Evolutionary conservation across 2,888 invertebrate species (phyloP).

Genomic region (Crepidodera aurea): DNA sequence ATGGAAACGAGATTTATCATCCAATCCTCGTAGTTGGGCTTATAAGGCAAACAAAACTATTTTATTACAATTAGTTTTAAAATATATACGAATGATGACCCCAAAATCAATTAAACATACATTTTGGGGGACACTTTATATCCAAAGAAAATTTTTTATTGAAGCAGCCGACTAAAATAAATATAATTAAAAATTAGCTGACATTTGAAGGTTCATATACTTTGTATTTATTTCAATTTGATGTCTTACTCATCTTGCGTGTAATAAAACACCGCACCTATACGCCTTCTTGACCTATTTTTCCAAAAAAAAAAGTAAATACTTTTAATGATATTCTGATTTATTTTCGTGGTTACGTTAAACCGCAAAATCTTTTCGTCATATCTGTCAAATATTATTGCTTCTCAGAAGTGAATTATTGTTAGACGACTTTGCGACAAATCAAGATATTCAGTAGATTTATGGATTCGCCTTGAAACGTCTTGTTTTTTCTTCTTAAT

Average conservation of each 20-base stretch:
- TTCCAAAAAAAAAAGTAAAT: background rate
- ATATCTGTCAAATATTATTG: background rate
- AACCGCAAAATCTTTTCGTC: background rate
- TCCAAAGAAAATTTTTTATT: background rate
- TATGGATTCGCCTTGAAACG: background rate
- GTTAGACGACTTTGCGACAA: background rate
- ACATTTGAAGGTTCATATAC: constrained; percentile 12
- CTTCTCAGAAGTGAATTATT: background rate
- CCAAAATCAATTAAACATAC: too few relatives aligned
- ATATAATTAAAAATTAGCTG: constrained; percentile 13
- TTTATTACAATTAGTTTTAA: too few relatives aligned
- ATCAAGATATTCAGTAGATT: background rate
- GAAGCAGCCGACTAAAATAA: constrained; percentile 3
- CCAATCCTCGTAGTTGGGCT: too few relatives aligned
- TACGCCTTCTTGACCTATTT: constrained; percentile 2
- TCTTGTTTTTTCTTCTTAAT: background rate
- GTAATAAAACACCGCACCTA: constrained; percentile 9
- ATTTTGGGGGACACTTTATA: background rate
- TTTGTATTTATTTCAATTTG: background rate
- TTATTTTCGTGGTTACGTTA: background rate
- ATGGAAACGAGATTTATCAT: too few relatives aligned
- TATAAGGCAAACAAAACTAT: too few relatives aligned
- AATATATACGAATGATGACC: too few relatives aligned
- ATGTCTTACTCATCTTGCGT: constrained; percentile 1
- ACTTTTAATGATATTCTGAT: background rate